A percentile compares a stretch with the other conserved stretches of the same genome.
Evolutionary conservation across 1,140 invertebrate species (phyloP).

Genomic region (Lepidostoma basale): DNA sequence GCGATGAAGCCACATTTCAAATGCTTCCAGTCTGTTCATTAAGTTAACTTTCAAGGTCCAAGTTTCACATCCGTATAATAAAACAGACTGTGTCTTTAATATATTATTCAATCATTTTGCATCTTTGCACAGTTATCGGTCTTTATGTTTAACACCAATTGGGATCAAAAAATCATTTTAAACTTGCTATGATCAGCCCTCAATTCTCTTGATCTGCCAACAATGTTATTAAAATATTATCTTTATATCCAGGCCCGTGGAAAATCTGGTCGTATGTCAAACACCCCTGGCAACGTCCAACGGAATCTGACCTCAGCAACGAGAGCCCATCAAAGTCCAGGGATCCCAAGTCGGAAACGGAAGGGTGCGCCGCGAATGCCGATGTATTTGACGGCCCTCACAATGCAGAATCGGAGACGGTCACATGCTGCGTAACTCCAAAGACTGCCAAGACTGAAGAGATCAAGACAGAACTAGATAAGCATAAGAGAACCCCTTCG

Average conservation of each 20-base stretch:
- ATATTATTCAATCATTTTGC: no score
- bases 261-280: conserved; percentile 43
- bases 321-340: conserved; percentile 3
- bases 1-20: no score
- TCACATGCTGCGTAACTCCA: not conserved
- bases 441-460: not conserved
- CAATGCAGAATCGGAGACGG: not conserved
- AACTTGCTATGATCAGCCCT: no score
- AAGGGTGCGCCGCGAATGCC: not conserved
- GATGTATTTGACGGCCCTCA: not conserved
- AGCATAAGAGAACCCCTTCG: not conserved
- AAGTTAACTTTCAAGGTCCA: no score
- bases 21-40: no score
- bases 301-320: not conserved
- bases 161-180: no score
- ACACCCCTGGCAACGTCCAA: conserved; percentile 39
- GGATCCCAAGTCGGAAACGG: not conserved
- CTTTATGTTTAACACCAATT: no score
- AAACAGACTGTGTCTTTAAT: no score
- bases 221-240: no score
- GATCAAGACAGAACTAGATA: not conserved
- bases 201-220: no score
- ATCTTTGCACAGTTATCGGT: no score
- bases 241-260: conserved; percentile 36
- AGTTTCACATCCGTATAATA: no score